A percentile compares a stretch with the other conserved stretches of the same genome.
These are phyloP conservation scores for Eulacestoma nigropectus DNA, from an alignment of 2,113 vertebrate species.

Conservation along the genomic window DNA sequence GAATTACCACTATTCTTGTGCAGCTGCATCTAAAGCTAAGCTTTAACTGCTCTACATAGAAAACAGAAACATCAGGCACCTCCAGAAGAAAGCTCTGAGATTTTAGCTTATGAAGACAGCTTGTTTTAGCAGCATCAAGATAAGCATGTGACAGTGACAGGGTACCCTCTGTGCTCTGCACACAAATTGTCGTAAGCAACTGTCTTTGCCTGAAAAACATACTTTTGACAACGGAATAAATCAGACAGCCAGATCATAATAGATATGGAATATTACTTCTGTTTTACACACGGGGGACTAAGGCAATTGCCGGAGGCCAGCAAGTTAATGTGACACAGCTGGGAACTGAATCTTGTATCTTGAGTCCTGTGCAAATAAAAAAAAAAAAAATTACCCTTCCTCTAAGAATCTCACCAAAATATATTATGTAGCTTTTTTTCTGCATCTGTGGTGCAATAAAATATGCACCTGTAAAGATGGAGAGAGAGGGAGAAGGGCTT, in stretches of 20 bases:
- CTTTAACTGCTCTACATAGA: not conserved
- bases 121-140: not conserved
- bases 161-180: not conserved
- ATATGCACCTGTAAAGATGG: not conserved
- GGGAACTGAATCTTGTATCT: not conserved
- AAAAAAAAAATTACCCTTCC: not conserved
- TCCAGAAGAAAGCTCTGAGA: not conserved
- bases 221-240: constrained; percentile 10
- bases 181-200: not conserved
- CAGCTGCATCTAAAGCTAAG: not conserved
- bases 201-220: not conserved
- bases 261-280: not conserved
- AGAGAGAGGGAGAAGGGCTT: not conserved
- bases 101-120: not conserved
- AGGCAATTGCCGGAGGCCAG: not conserved
- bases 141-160: not conserved
- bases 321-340: not conserved
- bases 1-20: not conserved
- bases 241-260: not conserved
- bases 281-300: not conserved
- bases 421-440: not conserved
- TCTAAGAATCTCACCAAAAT: not conserved
- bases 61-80: not conserved
- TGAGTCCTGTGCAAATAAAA: not conserved
- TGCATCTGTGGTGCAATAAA: not conserved